Evolutionary conservation across 1,140 invertebrate species (phyloP).

Genomic region (Chionoecetes opilio): DNA sequence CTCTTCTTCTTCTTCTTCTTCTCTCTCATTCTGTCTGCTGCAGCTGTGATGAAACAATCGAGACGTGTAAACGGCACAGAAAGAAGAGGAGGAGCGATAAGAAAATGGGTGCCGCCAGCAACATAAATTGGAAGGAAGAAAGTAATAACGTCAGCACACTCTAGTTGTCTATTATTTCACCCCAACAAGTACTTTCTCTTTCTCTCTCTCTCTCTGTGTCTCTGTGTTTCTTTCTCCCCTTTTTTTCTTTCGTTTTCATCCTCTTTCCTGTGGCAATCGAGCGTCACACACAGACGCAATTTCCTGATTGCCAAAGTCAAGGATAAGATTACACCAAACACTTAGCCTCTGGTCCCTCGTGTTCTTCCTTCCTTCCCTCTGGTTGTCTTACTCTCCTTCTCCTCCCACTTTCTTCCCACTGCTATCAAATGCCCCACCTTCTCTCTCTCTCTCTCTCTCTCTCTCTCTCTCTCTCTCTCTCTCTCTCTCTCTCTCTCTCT

Average conservation of each 20-base stretch:
- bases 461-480: not conserved
- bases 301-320: conserved; percentile 18
- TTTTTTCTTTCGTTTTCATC: not conserved
- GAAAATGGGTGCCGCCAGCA: no score
- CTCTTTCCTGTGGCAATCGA: not conserved
- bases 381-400: not conserved
- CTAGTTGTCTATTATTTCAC: no score
- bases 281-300: conserved; percentile 17
- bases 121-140: no score
- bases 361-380: not conserved
- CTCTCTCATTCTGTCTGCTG: not conserved
- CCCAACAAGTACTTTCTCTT: no score
- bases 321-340: conserved; percentile 29
- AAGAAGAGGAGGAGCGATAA: not conserved
- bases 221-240: no score
- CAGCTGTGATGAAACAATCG: not conserved
- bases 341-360: conserved; percentile 11
- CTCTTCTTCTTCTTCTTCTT: not conserved
- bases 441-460: no score
- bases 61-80: not conserved
- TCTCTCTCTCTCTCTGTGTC: no score
- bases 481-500: not conserved
- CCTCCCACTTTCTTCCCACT: not conserved
- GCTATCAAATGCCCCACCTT: not conserved
- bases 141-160: no score